Evolutionary conservation across 2,888 invertebrate species (phyloP).

Genomic region (Leptopilina myrica): DNA sequence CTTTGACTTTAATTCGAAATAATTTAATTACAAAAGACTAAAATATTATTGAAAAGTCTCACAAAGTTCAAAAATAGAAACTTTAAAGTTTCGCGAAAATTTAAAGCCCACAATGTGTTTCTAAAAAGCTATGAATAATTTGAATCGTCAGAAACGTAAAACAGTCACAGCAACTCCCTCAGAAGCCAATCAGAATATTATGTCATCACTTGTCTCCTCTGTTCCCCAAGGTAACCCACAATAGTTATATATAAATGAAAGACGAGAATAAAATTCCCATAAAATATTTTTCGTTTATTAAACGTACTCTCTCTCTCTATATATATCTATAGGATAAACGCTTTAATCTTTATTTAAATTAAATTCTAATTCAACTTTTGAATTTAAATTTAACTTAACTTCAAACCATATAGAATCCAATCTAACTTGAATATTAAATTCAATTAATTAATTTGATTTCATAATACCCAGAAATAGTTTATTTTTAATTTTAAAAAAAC

Average conservation of each 20-base stretch:
- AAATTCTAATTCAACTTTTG: slow-evolving; percentile 1
- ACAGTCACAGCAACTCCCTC: not conserved
- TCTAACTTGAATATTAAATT: too few relatives aligned
- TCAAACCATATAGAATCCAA: too few relatives aligned
- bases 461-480: too few relatives aligned
- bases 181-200: slow-evolving; percentile 30
- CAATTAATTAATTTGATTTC: too few relatives aligned
- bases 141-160: slow-evolving; percentile 13
- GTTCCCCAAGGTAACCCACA: not conserved
- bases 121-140: slow-evolving; percentile 24
- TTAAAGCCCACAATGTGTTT: not conserved
- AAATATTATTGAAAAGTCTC: too few relatives aligned
- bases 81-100: not conserved
- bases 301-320: too few relatives aligned
- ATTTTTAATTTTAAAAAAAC: too few relatives aligned
- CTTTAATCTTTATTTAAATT: not conserved
- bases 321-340: not conserved
- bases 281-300: not conserved
- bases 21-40: not conserved
- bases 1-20: too few relatives aligned
- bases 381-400: not conserved
- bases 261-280: not conserved
- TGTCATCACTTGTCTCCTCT: slow-evolving; percentile 2
- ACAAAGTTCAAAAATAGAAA: not conserved
- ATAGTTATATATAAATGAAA: not conserved